Evolutionary conservation across 2,113 vertebrate species (phyloP).

Genomic region (Salminus brasiliensis): DNA sequence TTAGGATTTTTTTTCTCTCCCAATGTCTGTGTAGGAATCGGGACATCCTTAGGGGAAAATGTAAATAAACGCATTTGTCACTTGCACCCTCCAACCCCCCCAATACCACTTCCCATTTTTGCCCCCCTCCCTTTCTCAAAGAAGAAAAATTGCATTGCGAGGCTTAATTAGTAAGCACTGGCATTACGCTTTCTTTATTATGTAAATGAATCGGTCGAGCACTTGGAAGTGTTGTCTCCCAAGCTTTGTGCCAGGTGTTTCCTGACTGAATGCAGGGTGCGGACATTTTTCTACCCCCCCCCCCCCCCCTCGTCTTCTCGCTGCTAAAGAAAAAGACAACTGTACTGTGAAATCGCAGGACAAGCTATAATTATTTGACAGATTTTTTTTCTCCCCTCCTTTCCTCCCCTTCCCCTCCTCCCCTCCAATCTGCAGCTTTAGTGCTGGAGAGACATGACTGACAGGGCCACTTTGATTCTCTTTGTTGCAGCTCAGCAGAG

Average conservation of each 20-base stretch:
- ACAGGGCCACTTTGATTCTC: slow-evolving; percentile 54
- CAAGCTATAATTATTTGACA: slow-evolving; percentile 64
- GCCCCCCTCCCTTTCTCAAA: slow-evolving; percentile 34
- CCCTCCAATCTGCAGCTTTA: slow-evolving; percentile 26
- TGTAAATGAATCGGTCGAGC: slow-evolving; percentile 62
- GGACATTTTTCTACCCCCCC: slow-evolving; percentile 13
- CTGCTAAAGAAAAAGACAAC: slow-evolving; percentile 56
- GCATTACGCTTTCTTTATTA: slow-evolving; percentile 64
- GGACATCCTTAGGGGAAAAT: slow-evolving; percentile 59
- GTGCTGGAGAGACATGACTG: slow-evolving; percentile 47
- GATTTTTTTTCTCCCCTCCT: slow-evolving; percentile 44
- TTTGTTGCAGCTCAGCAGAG: slow-evolving; percentile 43
- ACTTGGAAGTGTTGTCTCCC: slow-evolving; percentile 56
- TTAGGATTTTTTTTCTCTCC: slow-evolving; percentile 55
- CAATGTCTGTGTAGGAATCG: slow-evolving; percentile 52
- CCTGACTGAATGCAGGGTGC: slow-evolving; percentile 47
- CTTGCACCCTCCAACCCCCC: slow-evolving; percentile 34
- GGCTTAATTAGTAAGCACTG: slow-evolving; percentile 66
- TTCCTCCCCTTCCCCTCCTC: slow-evolving; percentile 23
- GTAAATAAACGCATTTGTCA: slow-evolving; percentile 65
- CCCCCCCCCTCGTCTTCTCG: background rate
- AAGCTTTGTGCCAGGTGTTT: slow-evolving; percentile 63
- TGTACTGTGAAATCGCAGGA: slow-evolving; percentile 56
- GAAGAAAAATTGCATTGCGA: slow-evolving; percentile 59
- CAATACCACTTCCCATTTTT: background rate